These are phyloP conservation scores for Syngnathus scovelli DNA, from an alignment of 2,113 vertebrate species.

Conservation along the genomic window DNA sequence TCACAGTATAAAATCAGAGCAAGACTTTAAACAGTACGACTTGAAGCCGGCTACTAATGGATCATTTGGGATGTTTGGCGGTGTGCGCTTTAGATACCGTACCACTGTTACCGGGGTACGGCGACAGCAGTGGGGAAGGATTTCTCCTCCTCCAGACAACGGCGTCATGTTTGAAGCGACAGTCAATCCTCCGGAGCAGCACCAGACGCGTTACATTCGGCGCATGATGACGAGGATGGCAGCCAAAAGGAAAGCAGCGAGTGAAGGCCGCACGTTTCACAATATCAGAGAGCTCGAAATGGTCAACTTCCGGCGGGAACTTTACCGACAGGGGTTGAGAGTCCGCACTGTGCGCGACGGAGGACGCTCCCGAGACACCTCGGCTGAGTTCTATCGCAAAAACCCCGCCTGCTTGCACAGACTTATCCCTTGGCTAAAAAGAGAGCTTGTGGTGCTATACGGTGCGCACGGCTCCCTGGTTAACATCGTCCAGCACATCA, in stretches of 20 bases:
- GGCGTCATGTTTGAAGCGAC: slow-evolving; percentile 81
- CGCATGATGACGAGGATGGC: slow-evolving; percentile 77
- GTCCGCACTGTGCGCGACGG: slow-evolving; percentile 82
- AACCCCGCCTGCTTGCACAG: slow-evolving; percentile 93
- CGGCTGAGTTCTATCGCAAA: slow-evolving; percentile 84
- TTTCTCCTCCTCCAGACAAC: slow-evolving; percentile 73
- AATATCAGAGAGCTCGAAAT: slow-evolving; percentile 83
- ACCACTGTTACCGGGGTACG: slow-evolving; percentile 80
- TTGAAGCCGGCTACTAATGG: slow-evolving; percentile 71
- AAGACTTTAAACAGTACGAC: slow-evolving; percentile 86
- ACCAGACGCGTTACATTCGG: slow-evolving; percentile 69
- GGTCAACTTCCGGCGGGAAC: slow-evolving; percentile 84
- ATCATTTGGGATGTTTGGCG: slow-evolving; percentile 78
- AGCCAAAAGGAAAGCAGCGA: slow-evolving; percentile 69
- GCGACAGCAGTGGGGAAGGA: slow-evolving; percentile 63
- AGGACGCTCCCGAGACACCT: slow-evolving; percentile 82
- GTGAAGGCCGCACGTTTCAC: slow-evolving; percentile 71
- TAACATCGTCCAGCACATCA: slow-evolving; percentile 87
- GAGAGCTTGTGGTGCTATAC: slow-evolving; percentile 85
- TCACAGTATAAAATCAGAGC: slow-evolving; percentile 86
- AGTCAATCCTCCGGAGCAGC: slow-evolving; percentile 33
- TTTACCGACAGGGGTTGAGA: slow-evolving; percentile 82
- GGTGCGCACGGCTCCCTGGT: slow-evolving; percentile 84
- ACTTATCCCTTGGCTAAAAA: slow-evolving; percentile 87
- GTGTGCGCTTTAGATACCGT: slow-evolving; percentile 82